Percentiles rank a stretch among this genome's conserved stretches.
Evolutionary conservation across 37 sponge, comb jelly and placozoan genomes (phyloP).

Genomic region (Theonella swinhoei): DNA sequence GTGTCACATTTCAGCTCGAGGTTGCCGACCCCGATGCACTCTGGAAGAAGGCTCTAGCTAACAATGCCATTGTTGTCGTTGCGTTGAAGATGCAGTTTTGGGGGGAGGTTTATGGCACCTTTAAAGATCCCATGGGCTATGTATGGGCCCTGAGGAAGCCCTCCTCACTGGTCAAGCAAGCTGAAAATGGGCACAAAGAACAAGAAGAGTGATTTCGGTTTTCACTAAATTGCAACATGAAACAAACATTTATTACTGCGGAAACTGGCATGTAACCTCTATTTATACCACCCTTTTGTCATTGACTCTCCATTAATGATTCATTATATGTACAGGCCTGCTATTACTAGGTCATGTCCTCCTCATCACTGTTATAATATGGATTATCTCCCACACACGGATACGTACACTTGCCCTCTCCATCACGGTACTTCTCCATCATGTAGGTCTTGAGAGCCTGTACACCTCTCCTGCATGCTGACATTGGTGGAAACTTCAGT

Average conservation of each 20-base stretch:
- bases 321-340: no score
- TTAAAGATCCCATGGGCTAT: slow-evolving; percentile 62
- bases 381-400: no score
- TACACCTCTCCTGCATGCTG: slow-evolving; percentile 47
- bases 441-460: slow-evolving; percentile 10
- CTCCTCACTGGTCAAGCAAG: neutral
- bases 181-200: no score
- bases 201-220: no score
- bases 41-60: slow-evolving; percentile 71
- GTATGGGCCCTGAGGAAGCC: slow-evolving; percentile 33
- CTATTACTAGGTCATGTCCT: neutral
- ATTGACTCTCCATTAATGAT: no score
- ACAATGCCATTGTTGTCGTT: slow-evolving; percentile 33
- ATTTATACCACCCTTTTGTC: no score
- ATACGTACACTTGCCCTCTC: slow-evolving; percentile 9
- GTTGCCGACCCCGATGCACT: slow-evolving; percentile 25
- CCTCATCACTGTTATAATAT: neutral
- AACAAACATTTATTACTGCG: no score
- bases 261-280: no score
- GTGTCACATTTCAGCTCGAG: slow-evolving; percentile 36
- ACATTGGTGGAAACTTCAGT: slow-evolving; percentile 52
- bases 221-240: no score
- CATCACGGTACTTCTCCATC: neutral
- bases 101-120: slow-evolving; percentile 59
- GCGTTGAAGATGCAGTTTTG: slow-evolving; percentile 58